A percentile compares a stretch with the other conserved stretches of the same genome.
These are phyloP conservation scores for Cerastis rubricosa DNA, from an alignment of 2,888 invertebrate genomes.

Conservation along the genomic window DNA sequence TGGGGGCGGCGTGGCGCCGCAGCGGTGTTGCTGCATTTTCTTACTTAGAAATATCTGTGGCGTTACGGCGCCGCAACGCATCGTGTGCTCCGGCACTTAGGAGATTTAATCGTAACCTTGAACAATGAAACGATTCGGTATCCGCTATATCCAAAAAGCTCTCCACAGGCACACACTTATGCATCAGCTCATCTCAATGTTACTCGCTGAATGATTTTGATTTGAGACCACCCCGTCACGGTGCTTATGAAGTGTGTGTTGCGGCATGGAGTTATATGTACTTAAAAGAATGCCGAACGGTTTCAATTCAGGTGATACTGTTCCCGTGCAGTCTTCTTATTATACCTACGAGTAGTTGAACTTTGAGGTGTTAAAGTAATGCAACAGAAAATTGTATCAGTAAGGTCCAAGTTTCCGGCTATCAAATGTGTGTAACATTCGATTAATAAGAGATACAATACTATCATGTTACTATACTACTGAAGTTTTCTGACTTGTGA, in stretches of 20 bases:
- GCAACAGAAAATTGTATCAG: background rate
- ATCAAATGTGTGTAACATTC: no score
- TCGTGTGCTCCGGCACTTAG: background rate
- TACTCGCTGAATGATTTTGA: background rate
- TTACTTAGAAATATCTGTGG: no score
- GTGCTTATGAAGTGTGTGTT: background rate
- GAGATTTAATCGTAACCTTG: background rate
- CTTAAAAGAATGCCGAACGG: background rate
- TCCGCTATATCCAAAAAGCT: background rate
- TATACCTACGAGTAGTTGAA: no score
- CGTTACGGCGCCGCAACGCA: no score
- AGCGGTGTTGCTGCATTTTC: no score
- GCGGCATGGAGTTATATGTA: background rate
- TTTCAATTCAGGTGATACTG: background rate
- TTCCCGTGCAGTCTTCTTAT: background rate
- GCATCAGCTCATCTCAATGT: background rate
- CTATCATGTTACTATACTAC: no score
- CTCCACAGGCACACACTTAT: background rate
- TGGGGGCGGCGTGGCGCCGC: no score
- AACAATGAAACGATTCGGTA: background rate
- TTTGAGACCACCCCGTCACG: background rate
- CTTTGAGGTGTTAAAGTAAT: background rate
- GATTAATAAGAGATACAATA: no score
- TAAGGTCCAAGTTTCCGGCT: no score
- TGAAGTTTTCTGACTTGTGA: no score